Evolutionary conservation across 2,888 invertebrate species (phyloP).

Genomic region (Tigriopus californicus): DNA sequence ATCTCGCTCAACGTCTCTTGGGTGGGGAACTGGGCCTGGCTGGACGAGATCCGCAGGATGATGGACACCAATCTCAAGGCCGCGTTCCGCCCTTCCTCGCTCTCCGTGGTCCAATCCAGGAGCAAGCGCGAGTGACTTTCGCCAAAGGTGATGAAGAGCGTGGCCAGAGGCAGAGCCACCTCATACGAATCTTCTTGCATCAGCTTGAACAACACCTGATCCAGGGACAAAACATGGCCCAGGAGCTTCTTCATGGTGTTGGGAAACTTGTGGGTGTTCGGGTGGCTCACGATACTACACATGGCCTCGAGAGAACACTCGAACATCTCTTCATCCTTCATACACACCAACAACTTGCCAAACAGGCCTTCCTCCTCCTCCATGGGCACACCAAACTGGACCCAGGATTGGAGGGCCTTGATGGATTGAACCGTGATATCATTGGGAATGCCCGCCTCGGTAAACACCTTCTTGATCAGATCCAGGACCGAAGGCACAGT

Average conservation of each 20-base stretch:
- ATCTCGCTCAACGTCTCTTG: conserved; percentile 71
- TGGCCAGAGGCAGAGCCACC: conserved; percentile 4
- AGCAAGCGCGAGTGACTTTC: conserved; percentile 46
- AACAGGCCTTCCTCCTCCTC: conserved; percentile 28
- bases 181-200: conserved; percentile 12
- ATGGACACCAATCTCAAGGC: conserved; percentile 46
- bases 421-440: conserved; percentile 5
- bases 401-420: conserved; percentile 39
- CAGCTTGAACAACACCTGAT: conserved; percentile 26
- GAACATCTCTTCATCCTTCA: conserved; percentile 28
- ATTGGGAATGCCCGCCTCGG: background rate
- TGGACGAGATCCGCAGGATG: conserved; percentile 32
- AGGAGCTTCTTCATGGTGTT: conserved; percentile 38
- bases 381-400: conserved; percentile 36
- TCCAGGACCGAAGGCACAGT: background rate
- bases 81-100: conserved; percentile 31
- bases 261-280: conserved; percentile 41
- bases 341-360: conserved; percentile 23
- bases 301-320: conserved; percentile 44
- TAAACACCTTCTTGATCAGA: background rate
- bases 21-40: conserved; percentile 45
- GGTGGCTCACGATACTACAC: conserved; percentile 38
- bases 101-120: conserved; percentile 28
- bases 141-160: conserved; percentile 36
- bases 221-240: conserved; percentile 38